Conservation (phyloP, 1,140 invertebrate species). For the Zaprionus capensis region DNA sequence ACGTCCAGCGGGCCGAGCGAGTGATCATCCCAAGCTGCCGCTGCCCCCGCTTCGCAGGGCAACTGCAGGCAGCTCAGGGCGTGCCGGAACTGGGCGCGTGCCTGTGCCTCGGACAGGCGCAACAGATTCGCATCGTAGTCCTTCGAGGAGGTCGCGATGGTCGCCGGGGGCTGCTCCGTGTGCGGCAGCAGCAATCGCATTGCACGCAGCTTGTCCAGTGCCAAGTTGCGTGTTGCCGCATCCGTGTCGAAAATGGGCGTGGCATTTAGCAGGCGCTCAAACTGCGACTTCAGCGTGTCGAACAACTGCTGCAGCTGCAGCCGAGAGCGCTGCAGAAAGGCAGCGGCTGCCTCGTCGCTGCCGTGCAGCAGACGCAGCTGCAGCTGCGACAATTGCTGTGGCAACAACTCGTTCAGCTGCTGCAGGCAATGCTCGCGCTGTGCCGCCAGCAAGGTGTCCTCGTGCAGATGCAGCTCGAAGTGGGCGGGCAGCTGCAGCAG, state of each 20-base stretch:
- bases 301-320: slow-evolving; percentile 49
- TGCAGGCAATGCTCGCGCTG: slow-evolving; percentile 61
- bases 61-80: slow-evolving; percentile 40
- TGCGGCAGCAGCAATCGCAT: slow-evolving; percentile 55
- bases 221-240: slow-evolving; percentile 32
- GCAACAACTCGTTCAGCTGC: slow-evolving; percentile 62
- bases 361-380: slow-evolving; percentile 52
- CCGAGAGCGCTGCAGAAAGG: slow-evolving; percentile 2
- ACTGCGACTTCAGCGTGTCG: slow-evolving; percentile 54
- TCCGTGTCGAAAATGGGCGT: slow-evolving; percentile 66
- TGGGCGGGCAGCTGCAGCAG: slow-evolving; percentile 66
- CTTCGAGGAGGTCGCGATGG: neutral
- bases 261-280: slow-evolving; percentile 57
- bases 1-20: slow-evolving; percentile 61
- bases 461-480: slow-evolving; percentile 65
- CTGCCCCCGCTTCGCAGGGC: slow-evolving; percentile 13
- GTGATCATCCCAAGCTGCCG: neutral
- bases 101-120: slow-evolving; percentile 48
- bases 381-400: slow-evolving; percentile 46
- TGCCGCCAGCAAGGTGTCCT: slow-evolving; percentile 37
- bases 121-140: slow-evolving; percentile 64
- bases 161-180: neutral
- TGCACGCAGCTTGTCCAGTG: slow-evolving; percentile 60
- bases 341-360: slow-evolving; percentile 29
- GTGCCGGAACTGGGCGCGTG: slow-evolving; percentile 34